These are phyloP conservation scores for Netelia fuscicornis DNA, from an alignment of 2,888 invertebrate species.

Conservation along the genomic window DNA sequence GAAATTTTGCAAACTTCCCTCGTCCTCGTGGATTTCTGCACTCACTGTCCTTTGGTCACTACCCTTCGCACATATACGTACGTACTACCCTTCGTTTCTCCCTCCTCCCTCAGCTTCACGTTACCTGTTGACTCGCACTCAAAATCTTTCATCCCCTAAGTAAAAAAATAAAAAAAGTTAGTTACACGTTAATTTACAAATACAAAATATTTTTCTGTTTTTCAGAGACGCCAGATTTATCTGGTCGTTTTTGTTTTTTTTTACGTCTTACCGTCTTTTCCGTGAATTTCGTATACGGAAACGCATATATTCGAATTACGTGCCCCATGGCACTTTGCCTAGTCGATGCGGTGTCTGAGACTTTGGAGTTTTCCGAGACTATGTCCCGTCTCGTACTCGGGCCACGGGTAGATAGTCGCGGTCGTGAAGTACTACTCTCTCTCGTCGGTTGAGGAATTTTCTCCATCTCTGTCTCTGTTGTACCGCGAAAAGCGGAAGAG, in stretches of 20 bases:
- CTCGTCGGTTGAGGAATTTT: slow-evolving; percentile 25
- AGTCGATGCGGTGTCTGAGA: slow-evolving; percentile 64
- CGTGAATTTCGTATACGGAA: slow-evolving; percentile 24
- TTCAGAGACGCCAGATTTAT: neutral
- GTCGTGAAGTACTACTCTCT: slow-evolving; percentile 44
- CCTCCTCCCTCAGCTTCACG: no score
- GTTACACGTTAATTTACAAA: neutral
- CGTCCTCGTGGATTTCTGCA: slow-evolving; percentile 22
- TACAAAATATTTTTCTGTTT: neutral
- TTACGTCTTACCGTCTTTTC: neutral
- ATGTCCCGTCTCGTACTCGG: slow-evolving; percentile 44
- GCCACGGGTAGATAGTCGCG: slow-evolving; percentile 44
- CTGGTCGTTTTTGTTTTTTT: slow-evolving; percentile 9
- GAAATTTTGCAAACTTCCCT: slow-evolving; percentile 20
- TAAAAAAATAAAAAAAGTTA: no score
- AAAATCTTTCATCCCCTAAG: neutral
- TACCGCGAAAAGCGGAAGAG: slow-evolving; percentile 63
- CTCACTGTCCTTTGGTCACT: no score
- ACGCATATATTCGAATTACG: slow-evolving; percentile 34
- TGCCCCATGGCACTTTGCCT: slow-evolving; percentile 67
- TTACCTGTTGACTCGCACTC: slow-evolving; percentile 9
- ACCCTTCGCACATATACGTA: no score
- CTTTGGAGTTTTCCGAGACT: slow-evolving; percentile 57
- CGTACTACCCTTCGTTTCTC: no score
- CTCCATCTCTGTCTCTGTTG: slow-evolving; percentile 34